Evolutionary conservation across 2,888 invertebrate genomes (phyloP).

Genomic region (Drosophila longiperda): DNA sequence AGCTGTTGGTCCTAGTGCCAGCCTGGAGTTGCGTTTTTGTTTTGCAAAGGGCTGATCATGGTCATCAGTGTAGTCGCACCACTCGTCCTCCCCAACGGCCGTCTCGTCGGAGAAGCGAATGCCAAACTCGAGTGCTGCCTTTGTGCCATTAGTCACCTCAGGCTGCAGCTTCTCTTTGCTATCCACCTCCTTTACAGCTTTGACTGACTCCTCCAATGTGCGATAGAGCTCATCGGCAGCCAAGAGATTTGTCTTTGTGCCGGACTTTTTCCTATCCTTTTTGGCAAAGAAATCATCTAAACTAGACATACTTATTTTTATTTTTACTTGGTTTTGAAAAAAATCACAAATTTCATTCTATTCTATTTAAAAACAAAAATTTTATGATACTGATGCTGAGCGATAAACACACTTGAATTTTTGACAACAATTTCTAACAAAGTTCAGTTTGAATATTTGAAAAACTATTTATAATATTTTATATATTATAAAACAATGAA

Average conservation of each 20-base stretch:
- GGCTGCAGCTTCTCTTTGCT: slow-evolving; percentile 19
- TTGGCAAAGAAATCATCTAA: slow-evolving; percentile 75
- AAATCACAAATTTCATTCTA: slow-evolving; percentile 56
- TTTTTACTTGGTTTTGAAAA: slow-evolving; percentile 44
- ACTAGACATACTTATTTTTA: slow-evolving; percentile 46
- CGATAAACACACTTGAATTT: slow-evolving; percentile 5
- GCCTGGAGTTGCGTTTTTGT: slow-evolving; percentile 26
- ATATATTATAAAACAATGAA: neutral
- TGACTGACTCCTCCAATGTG: slow-evolving; percentile 59
- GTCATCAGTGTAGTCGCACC: slow-evolving; percentile 65
- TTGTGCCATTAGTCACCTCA: slow-evolving; percentile 10
- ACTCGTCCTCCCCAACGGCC: slow-evolving; percentile 54
- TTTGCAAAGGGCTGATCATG: slow-evolving; percentile 42
- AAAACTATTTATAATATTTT: neutral
- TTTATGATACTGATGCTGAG: slow-evolving; percentile 29
- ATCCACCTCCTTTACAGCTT: slow-evolving; percentile 23
- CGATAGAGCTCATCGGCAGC: slow-evolving; percentile 66
- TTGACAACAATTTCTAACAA: slow-evolving; percentile 22
- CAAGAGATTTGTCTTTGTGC: slow-evolving; percentile 56
- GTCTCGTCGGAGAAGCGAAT: slow-evolving; percentile 36
- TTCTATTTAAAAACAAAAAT: slow-evolving; percentile 56
- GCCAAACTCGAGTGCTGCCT: slow-evolving; percentile 33
- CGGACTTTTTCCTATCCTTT: slow-evolving; percentile 61
- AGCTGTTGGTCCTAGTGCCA: slow-evolving; percentile 11
- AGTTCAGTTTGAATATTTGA: neutral